Conservation (phyloP, 2,113 vertebrate species). For the Phrynosoma blainvillii region DNA sequence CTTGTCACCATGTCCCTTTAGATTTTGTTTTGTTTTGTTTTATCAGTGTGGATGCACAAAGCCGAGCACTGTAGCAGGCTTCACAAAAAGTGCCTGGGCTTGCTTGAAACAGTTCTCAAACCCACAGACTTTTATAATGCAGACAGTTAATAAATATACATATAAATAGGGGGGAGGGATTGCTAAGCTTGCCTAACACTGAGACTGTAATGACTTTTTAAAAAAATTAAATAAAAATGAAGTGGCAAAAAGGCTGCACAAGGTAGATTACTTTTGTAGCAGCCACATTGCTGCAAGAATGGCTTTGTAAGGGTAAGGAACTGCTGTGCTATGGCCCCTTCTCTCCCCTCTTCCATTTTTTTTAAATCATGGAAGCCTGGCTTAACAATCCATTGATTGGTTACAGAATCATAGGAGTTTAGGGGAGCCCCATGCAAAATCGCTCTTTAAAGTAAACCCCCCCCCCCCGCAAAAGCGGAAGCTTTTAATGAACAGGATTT, state of each 20-base stretch:
- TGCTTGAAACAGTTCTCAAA: neutral
- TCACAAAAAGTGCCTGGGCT: neutral
- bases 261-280: neutral
- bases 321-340: neutral
- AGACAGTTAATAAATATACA: constrained; percentile 17
- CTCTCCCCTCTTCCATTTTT: neutral
- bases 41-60: neutral
- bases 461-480: too few relatives aligned
- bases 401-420: too few relatives aligned
- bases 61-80: neutral
- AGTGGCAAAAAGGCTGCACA: neutral
- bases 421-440: too few relatives aligned
- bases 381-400: neutral
- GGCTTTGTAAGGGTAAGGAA: neutral
- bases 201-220: neutral
- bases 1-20: neutral
- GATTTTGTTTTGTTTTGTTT: neutral
- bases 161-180: constrained; percentile 3
- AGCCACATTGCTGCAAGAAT: neutral
- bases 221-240: neutral
- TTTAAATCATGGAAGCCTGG: neutral
- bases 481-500: too few relatives aligned
- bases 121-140: neutral
- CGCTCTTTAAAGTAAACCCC: too few relatives aligned
- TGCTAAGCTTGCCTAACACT: neutral